These are phyloP conservation scores for Acleris holmiana DNA, from an alignment of 2,888 invertebrate species.

Conservation along the genomic window DNA sequence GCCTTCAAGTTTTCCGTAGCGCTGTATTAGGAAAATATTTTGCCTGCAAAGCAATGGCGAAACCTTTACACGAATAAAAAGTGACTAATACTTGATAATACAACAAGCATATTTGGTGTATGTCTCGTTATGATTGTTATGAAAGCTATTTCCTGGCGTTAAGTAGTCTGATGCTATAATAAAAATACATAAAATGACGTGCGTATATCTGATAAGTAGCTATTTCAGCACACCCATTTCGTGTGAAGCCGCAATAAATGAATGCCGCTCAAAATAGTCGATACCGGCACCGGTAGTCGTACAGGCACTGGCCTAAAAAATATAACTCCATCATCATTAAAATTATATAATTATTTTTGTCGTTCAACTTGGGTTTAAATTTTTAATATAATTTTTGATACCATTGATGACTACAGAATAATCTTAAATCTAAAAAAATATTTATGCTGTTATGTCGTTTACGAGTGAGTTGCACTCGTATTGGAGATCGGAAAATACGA, in stretches of 20 bases:
- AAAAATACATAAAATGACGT: conserved; percentile 44
- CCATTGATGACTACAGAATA: too few species aligned
- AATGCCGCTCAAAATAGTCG: conserved; percentile 45
- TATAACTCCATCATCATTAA: conserved; percentile 18
- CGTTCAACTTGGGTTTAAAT: neutral
- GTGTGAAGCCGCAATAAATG: conserved; percentile 56
- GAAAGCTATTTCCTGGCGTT: conserved; percentile 12
- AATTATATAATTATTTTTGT: conserved; percentile 5
- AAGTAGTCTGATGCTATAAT: conserved; percentile 30
- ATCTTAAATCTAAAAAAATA: too few species aligned
- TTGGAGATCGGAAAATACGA: too few species aligned
- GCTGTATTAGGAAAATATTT: too few species aligned
- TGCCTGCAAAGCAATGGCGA: too few species aligned
- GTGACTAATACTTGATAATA: too few species aligned
- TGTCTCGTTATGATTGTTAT: neutral
- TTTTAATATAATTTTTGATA: too few species aligned
- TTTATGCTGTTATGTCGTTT: too few species aligned
- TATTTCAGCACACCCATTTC: conserved; percentile 52
- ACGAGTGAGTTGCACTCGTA: too few species aligned
- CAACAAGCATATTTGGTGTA: too few species aligned
- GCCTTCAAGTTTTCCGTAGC: too few species aligned
- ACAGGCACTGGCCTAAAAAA: conserved; percentile 18
- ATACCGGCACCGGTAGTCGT: conserved; percentile 37
- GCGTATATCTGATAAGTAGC: conserved; percentile 47
- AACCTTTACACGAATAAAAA: too few species aligned